Evolutionary conservation across 2,113 vertebrate genomes (phyloP), one percentile per base, ranked within the genome.

Genomic region (Gallinago jamesoni): DNA sequence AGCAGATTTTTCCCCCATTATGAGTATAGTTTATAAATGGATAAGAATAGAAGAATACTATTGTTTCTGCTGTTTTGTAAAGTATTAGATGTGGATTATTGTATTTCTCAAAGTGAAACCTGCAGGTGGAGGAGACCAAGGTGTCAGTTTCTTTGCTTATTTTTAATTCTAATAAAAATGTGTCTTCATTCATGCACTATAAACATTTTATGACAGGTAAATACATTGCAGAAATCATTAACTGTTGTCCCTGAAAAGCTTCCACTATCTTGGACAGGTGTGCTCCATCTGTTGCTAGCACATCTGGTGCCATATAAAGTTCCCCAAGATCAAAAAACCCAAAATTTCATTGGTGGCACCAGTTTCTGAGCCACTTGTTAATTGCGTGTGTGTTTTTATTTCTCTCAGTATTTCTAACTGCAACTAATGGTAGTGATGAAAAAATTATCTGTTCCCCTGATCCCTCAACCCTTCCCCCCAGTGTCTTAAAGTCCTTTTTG

Each of bases 141-240:
- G 28, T 31, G 21, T 60, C 14, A 33, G 5, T 35, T n/a, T 73
- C 13, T 52, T 69, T 59, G 17, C 19, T 3, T 87, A 13, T 28
- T 87, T 93, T 87, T 74, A 77, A n/a, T 87, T 84, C 10, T 10
- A 3, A 63, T 83, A 33, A 76, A 68, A 83, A 47, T 19, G 1
- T 80, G 14, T 33, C 23, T 76, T 87, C 7, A 80, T 37, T 22
- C 10, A 48, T 77, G 30, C 62, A 12, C 14, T 82, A 24, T 79
- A 90, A 91, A 43, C 5, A 31, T 35, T 67, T 69, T 75, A 56
- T 74, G 47, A 67, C 43, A 75, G 14, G 53, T 52, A 94, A 91
- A 85, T 76, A 35, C 31, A 80, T 60, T 86, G n/a, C 39, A 92
- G 59, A 80, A 86, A 47, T 50, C 60, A 85, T 70, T 93, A 91